Percentiles rank a stretch among this genome's conserved stretches.
Evolutionary conservation across 2,797 vertebrate species (phyloP).

Genomic region (Acanthurus lineatus): DNA sequence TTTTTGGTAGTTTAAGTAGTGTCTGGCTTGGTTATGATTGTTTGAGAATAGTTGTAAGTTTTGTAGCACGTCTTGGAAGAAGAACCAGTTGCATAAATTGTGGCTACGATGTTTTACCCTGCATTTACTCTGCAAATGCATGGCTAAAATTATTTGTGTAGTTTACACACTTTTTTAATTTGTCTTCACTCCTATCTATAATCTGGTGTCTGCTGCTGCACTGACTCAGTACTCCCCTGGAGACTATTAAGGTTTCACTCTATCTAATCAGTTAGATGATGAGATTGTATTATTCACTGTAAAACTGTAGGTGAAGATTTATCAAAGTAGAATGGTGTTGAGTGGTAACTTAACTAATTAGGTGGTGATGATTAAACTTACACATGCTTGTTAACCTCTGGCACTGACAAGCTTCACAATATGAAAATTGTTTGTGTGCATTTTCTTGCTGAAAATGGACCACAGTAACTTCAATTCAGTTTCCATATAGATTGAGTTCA

Average conservation of each 20-base stretch:
- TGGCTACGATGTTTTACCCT: neutral
- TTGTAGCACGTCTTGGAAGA: slow-evolving; percentile 18
- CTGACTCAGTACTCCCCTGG: slow-evolving; percentile 38
- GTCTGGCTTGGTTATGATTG: slow-evolving; percentile 33
- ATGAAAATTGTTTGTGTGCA: slow-evolving; percentile 15
- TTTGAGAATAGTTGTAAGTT: slow-evolving; percentile 7
- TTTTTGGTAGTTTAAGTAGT: slow-evolving; percentile 40
- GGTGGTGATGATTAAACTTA: slow-evolving; percentile 36
- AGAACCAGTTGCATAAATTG: slow-evolving; percentile 1
- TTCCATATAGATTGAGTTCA: neutral
- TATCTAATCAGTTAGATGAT: slow-evolving; percentile 45
- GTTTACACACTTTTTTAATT: slow-evolving; percentile 12
- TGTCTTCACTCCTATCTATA: slow-evolving; percentile 33
- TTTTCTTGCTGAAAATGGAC: slow-evolving; percentile 30
- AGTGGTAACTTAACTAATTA: slow-evolving; percentile 27
- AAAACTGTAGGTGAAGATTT: slow-evolving; percentile 11
- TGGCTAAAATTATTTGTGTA: neutral
- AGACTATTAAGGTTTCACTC: slow-evolving; percentile 40
- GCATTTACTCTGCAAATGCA: neutral
- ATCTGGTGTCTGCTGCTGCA: slow-evolving; percentile 12
- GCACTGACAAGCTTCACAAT: neutral
- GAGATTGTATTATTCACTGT: slow-evolving; percentile 19
- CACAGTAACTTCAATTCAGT: neutral
- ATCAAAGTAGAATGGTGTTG: slow-evolving; percentile 17
- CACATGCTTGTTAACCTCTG: slow-evolving; percentile 16